Evolutionary conservation across 2,888 invertebrate species (phyloP).

Genomic region (Drosophila borealis): DNA sequence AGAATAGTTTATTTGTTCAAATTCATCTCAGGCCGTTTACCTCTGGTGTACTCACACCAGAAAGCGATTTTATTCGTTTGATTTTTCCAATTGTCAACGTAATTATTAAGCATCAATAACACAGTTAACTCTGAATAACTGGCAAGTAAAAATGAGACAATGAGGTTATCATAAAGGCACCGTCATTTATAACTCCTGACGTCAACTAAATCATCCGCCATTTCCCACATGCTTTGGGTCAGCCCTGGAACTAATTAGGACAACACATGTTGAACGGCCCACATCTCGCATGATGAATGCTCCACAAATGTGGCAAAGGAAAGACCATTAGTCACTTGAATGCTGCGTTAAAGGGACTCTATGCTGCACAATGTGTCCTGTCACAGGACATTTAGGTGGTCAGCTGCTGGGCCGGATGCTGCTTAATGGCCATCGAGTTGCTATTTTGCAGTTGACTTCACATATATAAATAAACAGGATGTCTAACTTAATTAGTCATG

Average conservation of each 20-base stretch:
- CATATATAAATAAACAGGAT: slow-evolving; percentile 18
- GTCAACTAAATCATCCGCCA: slow-evolving; percentile 56
- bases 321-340: slow-evolving; percentile 63
- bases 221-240: not conserved
- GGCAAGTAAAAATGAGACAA: slow-evolving; percentile 33
- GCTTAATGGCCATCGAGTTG: slow-evolving; percentile 19
- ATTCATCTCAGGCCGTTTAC: no score
- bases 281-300: slow-evolving; percentile 61
- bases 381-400: slow-evolving; percentile 19
- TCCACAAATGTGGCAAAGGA: slow-evolving; percentile 49
- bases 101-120: slow-evolving; percentile 37
- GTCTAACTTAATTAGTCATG: slow-evolving; percentile 29
- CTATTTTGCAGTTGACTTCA: slow-evolving; percentile 17
- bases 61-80: no score
- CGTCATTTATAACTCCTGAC: slow-evolving; percentile 40
- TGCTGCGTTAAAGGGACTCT: slow-evolving; percentile 17
- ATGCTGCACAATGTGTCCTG: slow-evolving; percentile 12
- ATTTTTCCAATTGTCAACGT: not conserved
- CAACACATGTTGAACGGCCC: slow-evolving; percentile 63
- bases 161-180: slow-evolving; percentile 43
- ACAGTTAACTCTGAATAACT: slow-evolving; percentile 22
- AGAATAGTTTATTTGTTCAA: no score
- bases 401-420: slow-evolving; percentile 20
- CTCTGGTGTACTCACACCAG: no score
- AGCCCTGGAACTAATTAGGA: slow-evolving; percentile 61